These are phyloP conservation scores for Euwallacea fornicatus DNA, from an alignment of 1,140 invertebrate genomes.

Conservation along the genomic window DNA sequence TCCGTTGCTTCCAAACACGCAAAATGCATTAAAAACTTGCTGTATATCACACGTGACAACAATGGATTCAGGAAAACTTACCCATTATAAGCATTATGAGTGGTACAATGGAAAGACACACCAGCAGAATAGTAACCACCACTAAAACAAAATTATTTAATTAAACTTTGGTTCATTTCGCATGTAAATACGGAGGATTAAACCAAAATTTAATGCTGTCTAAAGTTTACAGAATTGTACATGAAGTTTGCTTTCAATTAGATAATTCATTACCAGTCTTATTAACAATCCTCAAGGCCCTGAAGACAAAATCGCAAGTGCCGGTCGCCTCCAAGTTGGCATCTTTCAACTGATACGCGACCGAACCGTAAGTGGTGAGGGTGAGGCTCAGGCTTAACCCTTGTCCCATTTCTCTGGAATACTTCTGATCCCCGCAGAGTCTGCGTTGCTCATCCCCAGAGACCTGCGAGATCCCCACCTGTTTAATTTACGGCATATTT, in stretches of 20 bases:
- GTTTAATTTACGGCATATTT: constrained; percentile 40
- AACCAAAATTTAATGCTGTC: too few species aligned
- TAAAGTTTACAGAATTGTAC: too few species aligned
- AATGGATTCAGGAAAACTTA: constrained; percentile 54
- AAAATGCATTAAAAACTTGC: too few species aligned
- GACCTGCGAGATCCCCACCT: constrained; percentile 59
- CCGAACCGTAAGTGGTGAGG: constrained; percentile 71
- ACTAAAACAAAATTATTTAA: constrained; percentile 57
- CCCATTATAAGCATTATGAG: constrained; percentile 74
- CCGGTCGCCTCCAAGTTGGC: constrained; percentile 77
- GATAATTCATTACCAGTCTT: constrained; percentile 63
- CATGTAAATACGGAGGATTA: too few species aligned
- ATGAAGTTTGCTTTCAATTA: background rate
- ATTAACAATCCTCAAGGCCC: constrained; percentile 72
- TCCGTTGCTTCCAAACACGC: too few species aligned
- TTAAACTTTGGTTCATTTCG: background rate
- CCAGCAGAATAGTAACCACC: constrained; percentile 67
- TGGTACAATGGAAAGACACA: constrained; percentile 65
- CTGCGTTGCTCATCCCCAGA: constrained; percentile 73
- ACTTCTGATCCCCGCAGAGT: constrained; percentile 62
- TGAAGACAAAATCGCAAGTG: constrained; percentile 74
- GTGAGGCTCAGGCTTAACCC: constrained; percentile 60
- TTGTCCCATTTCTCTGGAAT: constrained; percentile 45
- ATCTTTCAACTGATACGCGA: constrained; percentile 79
- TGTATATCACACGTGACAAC: too few species aligned